Base-by-base conservation (phyloP, 2,113 vertebrate genomes). In the Elgaria multicarinata region DNA sequence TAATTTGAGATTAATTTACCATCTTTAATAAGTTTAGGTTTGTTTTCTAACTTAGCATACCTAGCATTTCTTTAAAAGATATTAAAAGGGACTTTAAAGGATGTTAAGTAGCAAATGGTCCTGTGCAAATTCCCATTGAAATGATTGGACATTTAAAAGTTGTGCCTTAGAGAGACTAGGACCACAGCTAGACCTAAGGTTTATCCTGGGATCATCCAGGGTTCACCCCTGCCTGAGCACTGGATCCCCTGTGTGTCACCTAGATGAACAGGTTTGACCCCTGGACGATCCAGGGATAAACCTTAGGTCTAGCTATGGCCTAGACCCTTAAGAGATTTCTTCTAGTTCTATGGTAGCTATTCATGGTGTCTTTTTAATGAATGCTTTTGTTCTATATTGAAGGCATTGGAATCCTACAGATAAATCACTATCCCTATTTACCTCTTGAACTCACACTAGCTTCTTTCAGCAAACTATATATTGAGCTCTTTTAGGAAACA, bases 401-500 rank as follows among this genome's bases (percentile, higher is more conserved):
- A 62, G 10, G 50, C 66, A 74, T 7, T 53, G n/a, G 20, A 87
- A 87, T 87, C 55, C 44, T 78, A 66, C 9, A 72, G 66, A 71
- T 36, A 81, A 55, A 81, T 80, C 46, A 36, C 78, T 87, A 2
- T 10, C 91, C 64, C 2, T 20, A n/a, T 31, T 71, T 33, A n/a
- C 53, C 39, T 20, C n/a, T 20, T 55, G 36, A 81, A 81, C 31
- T 69, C 42, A 58, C 12, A 50, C 39, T 44, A 62, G 39, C 44
- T 22, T 86, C 33, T 90, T 81, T 76, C 69, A 80, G 13, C 28
- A 86, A 80, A 62, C 22, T 85, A 22, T 79, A 18, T 77, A 85
- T 86, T 84, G 0, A 36, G 50, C 71, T 72, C 33, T 69, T 89
- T n/a, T 71, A 39, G 55, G 74, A 86, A 94, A 64, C 69, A 16